These are phyloP conservation scores for Bucorvus abyssinicus DNA, from an alignment of 2,797 vertebrate species.

Conservation along the genomic window DNA sequence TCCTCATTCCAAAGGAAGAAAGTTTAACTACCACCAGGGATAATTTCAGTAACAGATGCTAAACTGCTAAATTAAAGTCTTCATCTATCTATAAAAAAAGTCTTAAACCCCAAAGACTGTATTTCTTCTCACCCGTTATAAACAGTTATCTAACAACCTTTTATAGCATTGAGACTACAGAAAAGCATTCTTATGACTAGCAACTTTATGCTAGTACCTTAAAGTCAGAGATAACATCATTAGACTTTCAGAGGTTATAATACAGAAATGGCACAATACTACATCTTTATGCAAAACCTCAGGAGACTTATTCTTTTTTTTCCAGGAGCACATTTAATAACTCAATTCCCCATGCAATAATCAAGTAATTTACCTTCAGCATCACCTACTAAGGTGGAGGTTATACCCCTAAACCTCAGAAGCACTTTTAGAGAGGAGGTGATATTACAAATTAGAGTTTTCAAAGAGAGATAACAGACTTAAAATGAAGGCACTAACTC, in stretches of 20 bases:
- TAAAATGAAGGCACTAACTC: constrained; percentile 12
- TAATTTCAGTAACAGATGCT: constrained; percentile 33
- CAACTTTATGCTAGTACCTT: background rate
- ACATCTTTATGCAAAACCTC: background rate
- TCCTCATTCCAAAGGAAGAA: background rate
- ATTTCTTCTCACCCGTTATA: background rate
- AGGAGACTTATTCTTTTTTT: background rate
- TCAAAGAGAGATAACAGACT: background rate
- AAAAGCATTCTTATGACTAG: background rate
- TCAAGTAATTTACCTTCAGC: background rate
- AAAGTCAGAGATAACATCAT: background rate
- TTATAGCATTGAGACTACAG: background rate
- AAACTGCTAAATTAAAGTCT: background rate
- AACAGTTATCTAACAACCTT: background rate
- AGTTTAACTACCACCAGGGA: background rate
- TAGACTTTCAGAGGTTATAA: background rate
- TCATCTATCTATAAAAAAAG: background rate
- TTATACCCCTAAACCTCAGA: background rate
- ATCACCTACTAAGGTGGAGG: background rate
- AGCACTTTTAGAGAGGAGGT: background rate
- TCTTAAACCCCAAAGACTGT: background rate
- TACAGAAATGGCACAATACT: background rate
- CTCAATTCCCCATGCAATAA: background rate
- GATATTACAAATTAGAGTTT: background rate
- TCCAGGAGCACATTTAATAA: background rate